A percentile compares a stretch with the other conserved stretches of the same genome.
These are phyloP conservation scores for Sterrhoptilus dennistouni DNA, from an alignment of 2,113 vertebrate species.

Conservation along the genomic window DNA sequence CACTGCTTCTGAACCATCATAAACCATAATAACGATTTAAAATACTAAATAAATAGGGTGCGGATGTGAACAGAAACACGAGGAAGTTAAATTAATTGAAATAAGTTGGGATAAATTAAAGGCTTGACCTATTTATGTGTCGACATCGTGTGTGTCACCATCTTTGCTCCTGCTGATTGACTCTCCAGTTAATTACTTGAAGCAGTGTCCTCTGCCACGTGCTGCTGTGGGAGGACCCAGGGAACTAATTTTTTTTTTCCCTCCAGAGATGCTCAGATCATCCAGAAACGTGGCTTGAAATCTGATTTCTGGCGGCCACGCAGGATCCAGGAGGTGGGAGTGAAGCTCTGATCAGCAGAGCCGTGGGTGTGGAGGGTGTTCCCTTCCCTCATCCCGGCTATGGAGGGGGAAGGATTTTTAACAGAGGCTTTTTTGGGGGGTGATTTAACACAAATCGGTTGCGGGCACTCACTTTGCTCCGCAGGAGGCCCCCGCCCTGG, in stretches of 20 bases:
- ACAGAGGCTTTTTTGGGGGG: not conserved
- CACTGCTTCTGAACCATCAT: not conserved
- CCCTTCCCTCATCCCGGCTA: not conserved
- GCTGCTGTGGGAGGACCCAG: not conserved
- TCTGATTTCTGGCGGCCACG: not conserved
- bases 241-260: not conserved
- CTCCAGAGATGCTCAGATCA: not conserved
- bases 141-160: accelerated
- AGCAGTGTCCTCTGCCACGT: not conserved
- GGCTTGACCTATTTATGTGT: not conserved
- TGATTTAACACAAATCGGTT: not conserved
- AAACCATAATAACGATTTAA: not conserved
- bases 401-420: not conserved
- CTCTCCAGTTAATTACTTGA: not conserved
- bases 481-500: conserved; percentile 89
- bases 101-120: not conserved
- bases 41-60: not conserved
- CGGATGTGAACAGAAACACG: not conserved
- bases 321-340: not conserved
- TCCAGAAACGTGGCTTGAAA: not conserved
- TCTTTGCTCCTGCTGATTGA: not conserved
- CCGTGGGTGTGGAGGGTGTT: not conserved
- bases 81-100: not conserved
- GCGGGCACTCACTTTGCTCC: conserved; percentile 85
- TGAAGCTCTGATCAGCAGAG: not conserved